These are phyloP conservation scores for Pogonomyrmex barbatus DNA, from an alignment of 1,140 invertebrate species.

Conservation along the genomic window DNA sequence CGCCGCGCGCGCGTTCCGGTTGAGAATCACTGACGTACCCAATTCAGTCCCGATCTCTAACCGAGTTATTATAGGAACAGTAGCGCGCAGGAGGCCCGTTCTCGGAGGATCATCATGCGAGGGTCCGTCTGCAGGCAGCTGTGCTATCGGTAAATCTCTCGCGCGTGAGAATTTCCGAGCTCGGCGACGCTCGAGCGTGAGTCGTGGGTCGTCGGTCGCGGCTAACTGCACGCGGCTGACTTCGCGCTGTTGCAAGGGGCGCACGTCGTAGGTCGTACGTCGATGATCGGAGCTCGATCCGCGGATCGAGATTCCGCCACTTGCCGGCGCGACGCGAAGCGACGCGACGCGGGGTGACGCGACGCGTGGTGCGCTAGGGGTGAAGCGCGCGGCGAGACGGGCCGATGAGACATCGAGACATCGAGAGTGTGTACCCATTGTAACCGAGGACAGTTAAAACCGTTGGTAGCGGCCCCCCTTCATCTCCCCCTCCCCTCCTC, in stretches of 20 bases:
- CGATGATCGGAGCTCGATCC: constrained; percentile 7
- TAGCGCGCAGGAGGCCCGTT: constrained; percentile 35
- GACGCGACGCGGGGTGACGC: neutral
- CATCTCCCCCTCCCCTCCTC: neutral
- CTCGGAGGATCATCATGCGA: constrained; percentile 52
- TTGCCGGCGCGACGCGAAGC: constrained; percentile 42
- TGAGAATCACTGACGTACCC: constrained; percentile 53
- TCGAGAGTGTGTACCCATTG: constrained; percentile 9
- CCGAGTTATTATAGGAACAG: constrained; percentile 69
- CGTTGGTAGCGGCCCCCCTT: constrained; percentile 68
- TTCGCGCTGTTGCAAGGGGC: neutral
- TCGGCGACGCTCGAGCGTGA: neutral
- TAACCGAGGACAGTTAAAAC: constrained; percentile 67
- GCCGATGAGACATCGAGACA: neutral
- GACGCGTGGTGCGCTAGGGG: neutral
- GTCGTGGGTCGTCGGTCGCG: constrained; percentile 27
- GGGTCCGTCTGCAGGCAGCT: constrained; percentile 41
- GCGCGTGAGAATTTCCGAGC: constrained; percentile 40
- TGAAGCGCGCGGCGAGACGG: neutral
- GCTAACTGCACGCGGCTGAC: neutral
- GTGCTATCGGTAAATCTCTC: constrained; percentile 68
- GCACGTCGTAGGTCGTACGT: neutral
- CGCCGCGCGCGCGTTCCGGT: neutral
- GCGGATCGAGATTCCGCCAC: constrained; percentile 51
- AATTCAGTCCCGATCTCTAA: constrained; percentile 36